Conservation (phyloP, 1,140 invertebrate species). For the Gonioctena quinquepunctata region DNA sequence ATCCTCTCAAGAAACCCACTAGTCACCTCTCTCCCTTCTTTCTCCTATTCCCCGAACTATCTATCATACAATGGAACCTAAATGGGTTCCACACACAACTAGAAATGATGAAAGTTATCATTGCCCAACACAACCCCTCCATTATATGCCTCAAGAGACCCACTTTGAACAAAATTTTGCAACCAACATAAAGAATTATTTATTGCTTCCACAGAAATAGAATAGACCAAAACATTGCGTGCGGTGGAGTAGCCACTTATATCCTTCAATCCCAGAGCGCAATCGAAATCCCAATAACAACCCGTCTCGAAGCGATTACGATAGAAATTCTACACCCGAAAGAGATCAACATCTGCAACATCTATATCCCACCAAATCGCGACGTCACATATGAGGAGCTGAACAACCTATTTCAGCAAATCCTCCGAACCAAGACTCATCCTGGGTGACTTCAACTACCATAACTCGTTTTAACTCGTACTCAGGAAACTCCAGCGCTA, state of each 20-base stretch:
- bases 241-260: neutral
- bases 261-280: neutral
- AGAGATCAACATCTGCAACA: neutral
- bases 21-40: neutral
- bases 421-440: neutral
- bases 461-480: too few species aligned
- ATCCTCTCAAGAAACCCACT: neutral
- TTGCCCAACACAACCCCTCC: neutral
- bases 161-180: too few species aligned
- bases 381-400: neutral
- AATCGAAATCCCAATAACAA: neutral
- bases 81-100: neutral
- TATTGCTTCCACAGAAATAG: neutral
- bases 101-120: neutral
- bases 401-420: neutral
- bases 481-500: too few species aligned
- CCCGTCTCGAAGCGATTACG: neutral
- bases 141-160: neutral
- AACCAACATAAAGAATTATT: too few species aligned
- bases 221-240: neutral
- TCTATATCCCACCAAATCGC: neutral
- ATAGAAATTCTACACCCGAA: neutral
- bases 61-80: neutral
- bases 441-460: neutral
- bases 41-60: neutral